A percentile compares a stretch with the other conserved stretches of the same genome.
phyloP scores from a whole-genome alignment of 2,797 vertebrate genomes.

The Channa striata region DNA sequence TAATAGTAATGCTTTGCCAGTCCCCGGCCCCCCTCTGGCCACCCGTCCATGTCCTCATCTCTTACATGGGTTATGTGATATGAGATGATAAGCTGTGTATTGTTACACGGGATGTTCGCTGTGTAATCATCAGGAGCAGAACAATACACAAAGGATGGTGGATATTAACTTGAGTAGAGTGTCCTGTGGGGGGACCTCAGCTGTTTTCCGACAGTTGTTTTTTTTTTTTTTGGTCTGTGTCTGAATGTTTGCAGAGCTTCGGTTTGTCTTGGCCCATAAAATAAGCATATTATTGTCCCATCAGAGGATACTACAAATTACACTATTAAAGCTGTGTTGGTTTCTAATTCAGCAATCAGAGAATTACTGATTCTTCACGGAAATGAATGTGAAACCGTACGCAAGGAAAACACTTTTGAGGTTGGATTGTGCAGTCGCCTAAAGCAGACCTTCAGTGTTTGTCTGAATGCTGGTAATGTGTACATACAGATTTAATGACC shows the following conservation, averaged over 20 bases:
- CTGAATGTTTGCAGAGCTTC: constrained; percentile 8
- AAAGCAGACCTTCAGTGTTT: too few species aligned
- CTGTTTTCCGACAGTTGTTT: constrained; percentile 30
- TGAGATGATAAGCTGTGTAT: constrained; percentile 75
- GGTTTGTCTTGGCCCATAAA: not conserved
- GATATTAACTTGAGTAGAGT: constrained; percentile 71
- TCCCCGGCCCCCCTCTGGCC: constrained; percentile 15
- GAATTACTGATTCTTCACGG: too few species aligned
- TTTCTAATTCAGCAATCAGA: too few species aligned
- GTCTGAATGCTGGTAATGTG: too few species aligned
- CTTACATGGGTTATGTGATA: constrained; percentile 65
- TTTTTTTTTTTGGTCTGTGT: constrained; percentile 18
- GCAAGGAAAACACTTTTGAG: too few species aligned
- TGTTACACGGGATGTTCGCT: constrained; percentile 76
- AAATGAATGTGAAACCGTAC: too few species aligned
- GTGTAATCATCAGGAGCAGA: constrained; percentile 75
- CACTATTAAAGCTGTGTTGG: too few species aligned
- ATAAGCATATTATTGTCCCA: too few species aligned
- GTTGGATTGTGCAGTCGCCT: too few species aligned
- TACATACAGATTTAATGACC: too few species aligned
- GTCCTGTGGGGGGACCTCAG: constrained; percentile 54
- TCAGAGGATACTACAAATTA: too few species aligned
- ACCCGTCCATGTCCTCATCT: constrained; percentile 59
- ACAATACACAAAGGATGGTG: constrained; percentile 59
- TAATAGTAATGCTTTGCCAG: constrained; percentile 83